A percentile compares a stretch with the other conserved stretches of the same genome.
These are phyloP conservation scores for Ceraclea dissimilis DNA, from an alignment of 2,888 invertebrate species.

Conservation along the genomic window DNA sequence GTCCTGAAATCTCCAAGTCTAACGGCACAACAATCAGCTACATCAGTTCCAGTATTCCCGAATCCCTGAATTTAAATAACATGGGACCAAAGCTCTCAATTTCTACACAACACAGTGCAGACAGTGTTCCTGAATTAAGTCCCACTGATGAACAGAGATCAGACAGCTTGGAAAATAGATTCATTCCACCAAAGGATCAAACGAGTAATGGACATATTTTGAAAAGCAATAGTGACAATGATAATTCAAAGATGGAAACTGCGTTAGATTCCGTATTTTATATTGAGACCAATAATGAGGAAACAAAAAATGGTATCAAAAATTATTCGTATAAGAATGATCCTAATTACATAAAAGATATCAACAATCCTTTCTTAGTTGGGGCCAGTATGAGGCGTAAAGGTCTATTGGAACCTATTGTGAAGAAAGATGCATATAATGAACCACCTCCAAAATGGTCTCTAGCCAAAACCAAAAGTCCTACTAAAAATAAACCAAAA, in stretches of 20 bases:
- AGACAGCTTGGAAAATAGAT: slow-evolving; percentile 24
- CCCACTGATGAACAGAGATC: slow-evolving; percentile 16
- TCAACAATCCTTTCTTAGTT: slow-evolving; percentile 25
- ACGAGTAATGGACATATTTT: not conserved
- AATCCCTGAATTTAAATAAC: slow-evolving; percentile 18
- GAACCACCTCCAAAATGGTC: slow-evolving; percentile 38
- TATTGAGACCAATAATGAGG: slow-evolving; percentile 8
- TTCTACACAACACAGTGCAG: slow-evolving; percentile 23
- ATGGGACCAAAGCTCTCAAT: slow-evolving; percentile 21
- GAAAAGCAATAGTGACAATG: slow-evolving; percentile 3
- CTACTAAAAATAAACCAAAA: slow-evolving; percentile 2
- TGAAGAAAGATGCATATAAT: slow-evolving; percentile 32
- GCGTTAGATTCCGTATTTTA: slow-evolving; percentile 11
- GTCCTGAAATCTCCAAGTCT: slow-evolving; percentile 34
- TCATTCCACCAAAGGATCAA: slow-evolving; percentile 16
- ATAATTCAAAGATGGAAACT: slow-evolving; percentile 19
- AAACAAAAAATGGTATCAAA: not conserved
- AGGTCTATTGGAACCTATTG: slow-evolving; percentile 42
- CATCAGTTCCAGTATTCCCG: slow-evolving; percentile 18
- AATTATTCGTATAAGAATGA: slow-evolving; percentile 23
- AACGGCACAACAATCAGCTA: slow-evolving; percentile 26
- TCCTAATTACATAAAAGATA: slow-evolving; percentile 26
- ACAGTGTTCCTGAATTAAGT: slow-evolving; percentile 14
- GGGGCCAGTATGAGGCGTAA: slow-evolving; percentile 29
- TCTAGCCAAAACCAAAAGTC: slow-evolving; percentile 33